Base-by-base conservation (phyloP, 1,140 invertebrate species). In the Drosophila ironensis region DNA sequence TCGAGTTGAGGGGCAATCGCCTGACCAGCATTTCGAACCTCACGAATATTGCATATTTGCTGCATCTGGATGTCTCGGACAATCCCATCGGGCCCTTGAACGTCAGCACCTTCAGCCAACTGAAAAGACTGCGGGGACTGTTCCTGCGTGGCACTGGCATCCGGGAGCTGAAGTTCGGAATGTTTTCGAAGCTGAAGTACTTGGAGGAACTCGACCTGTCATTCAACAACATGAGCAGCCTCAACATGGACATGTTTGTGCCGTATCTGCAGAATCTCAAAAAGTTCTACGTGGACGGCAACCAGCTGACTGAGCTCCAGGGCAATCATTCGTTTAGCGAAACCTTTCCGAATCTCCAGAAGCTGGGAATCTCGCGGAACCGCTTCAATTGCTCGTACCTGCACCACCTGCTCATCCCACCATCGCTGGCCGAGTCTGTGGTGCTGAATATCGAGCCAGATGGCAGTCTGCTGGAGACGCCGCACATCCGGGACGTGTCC, bases 221-320 rank as follows among this genome's bases (percentile, higher is more conserved):
- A 0, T 89, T 81, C 33, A 90, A 90, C 52, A 90, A 90, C 42
- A 41, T 90, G 19, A 87, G 68, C 24, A 50, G 37, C 14, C 68
- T 90, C 12, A 90, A 90, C 68, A 45, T 90, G 68, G 81, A 90
- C 38, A 46, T 90, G 4, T 90, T 90, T 56, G 75, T 89, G 44
- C 89, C 89, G 7, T 88, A 90, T 28, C 16, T 90, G 24, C 50
- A 38, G 3, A 89, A 88, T n/a, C 30, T 90, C 0, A 68, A 72
- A 24, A 64, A 84, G 48, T 86, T 90, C 20, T 70, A 69, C 16
- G 61, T 90, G 5, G 89, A 90, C 33, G 89, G 86, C 9, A 90
- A 90, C 40, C 53, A 56, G 6, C 40, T 90, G 4, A 59, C 17
- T 1, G 88, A 90, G 22, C 53, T 90, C 17, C 67, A 84, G 4